Evolutionary conservation across 2,797 vertebrate genomes (phyloP).

Genomic region (Chrysocyon brachyurus): DNA sequence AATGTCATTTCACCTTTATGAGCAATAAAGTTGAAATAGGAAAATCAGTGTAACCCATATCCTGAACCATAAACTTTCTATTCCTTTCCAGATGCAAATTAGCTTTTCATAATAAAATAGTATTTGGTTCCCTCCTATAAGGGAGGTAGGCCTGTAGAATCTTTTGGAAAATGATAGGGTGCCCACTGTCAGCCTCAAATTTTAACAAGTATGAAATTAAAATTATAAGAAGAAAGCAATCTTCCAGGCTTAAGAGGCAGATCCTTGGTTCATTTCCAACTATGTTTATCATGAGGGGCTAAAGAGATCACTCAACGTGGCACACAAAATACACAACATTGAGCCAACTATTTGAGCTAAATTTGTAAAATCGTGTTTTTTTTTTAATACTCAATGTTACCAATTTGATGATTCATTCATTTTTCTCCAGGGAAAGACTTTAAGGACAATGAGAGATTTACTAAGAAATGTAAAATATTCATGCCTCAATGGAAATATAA

Average conservation of each 20-base stretch:
- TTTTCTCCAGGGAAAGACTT: background rate
- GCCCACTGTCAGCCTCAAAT: background rate
- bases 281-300: rapidly evolving
- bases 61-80: background rate
- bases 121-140: background rate
- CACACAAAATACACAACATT: background rate
- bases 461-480: background rate
- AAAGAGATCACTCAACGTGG: background rate
- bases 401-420: background rate
- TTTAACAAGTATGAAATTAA: background rate
- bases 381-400: background rate
- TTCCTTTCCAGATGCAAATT: background rate
- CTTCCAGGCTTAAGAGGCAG: background rate
- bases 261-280: background rate
- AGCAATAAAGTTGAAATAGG: background rate
- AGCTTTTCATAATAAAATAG: background rate
- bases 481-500: background rate
- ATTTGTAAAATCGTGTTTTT: background rate
- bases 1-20: background rate
- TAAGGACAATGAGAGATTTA: background rate
- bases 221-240: background rate
- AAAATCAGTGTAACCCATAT: background rate
- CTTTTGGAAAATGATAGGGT: background rate
- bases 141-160: background rate
- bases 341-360: background rate